Base-by-base conservation (phyloP, 2,113 vertebrate species). In the Marmota monax region DNA sequence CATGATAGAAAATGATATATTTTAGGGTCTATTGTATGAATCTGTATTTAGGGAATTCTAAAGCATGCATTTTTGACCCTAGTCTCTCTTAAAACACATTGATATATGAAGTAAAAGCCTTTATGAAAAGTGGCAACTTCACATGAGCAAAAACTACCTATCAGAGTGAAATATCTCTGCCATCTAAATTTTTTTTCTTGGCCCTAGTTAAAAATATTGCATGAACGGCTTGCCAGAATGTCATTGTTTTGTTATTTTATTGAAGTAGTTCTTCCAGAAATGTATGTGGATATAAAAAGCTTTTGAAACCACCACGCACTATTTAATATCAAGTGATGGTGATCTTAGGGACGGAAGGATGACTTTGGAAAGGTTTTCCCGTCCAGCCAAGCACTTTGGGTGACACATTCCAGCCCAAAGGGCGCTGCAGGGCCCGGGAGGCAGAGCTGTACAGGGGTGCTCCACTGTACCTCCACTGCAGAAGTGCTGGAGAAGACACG, bases 31-130 rank as follows among this genome's bases (percentile, higher is more conserved):
- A 98, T 97, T 98, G 97, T 98, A 97, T 96, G 98, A 98, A 98
- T 98, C 98, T 98, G 98, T 97, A 98, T 98, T 98, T 98, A 98
- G 98, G 98, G 98, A 98, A 98, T 98, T 98, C 98, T 98, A 98
- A 98, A 97, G 98, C 97, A 96, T 80, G 84, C 98, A 97, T 98
- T 98, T 98, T 94, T 98, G 98, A 98, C 98, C 97, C 97, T 96
- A 89, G 94, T 96, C 97, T 97, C 98, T 98, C 98, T 98, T 98
- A 98, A 98, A 98, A 98, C 98, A 98, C 96, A 95, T 5, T 97
- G 98, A 98, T 98, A 98, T 90, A 98, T 97, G 96, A 78, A 98
- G 96, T 91, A 91, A 98, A 98, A 98, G 97, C 96, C 98, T 98
- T 98, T 97, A 96, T 92, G 98, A 98, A 98, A 98, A 98, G 98